Percentiles rank a stretch among this genome's conserved stretches.
These are phyloP conservation scores for Salpingus planirostris DNA, from an alignment of 2,888 invertebrate genomes.

Conservation along the genomic window DNA sequence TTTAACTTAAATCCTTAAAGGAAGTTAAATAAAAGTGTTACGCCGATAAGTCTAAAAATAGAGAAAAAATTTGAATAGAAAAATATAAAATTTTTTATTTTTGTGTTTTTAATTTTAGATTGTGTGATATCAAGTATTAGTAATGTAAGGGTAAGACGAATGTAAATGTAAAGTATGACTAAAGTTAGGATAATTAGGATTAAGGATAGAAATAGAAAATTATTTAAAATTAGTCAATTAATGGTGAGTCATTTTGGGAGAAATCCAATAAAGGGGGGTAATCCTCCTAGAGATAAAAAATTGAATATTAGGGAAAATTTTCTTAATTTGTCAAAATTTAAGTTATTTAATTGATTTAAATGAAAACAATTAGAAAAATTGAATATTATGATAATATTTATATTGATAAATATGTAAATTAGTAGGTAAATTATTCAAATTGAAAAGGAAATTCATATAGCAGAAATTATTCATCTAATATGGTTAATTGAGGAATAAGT, in stretches of 20 bases:
- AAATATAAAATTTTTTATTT: neutral
- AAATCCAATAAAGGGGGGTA: constrained; percentile 55
- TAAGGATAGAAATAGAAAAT: constrained; percentile 40
- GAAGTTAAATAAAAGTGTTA: neutral
- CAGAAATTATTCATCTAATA: constrained; percentile 43
- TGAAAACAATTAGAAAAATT: constrained; percentile 44
- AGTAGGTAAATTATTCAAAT: constrained; percentile 33
- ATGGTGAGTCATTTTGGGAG: constrained; percentile 53
- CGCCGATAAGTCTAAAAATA: constrained; percentile 7
- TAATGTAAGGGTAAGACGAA: constrained; percentile 45
- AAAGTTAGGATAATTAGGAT: constrained; percentile 47
- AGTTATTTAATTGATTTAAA: constrained; percentile 45
- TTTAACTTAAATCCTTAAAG: constrained; percentile 5
- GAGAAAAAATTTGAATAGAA: constrained; percentile 17
- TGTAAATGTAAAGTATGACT: constrained; percentile 49
- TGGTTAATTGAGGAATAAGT: constrained; percentile 57
- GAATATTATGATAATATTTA: constrained; percentile 43
- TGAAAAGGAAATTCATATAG: constrained; percentile 19
- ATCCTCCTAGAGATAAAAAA: constrained; percentile 49
- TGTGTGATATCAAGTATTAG: constrained; percentile 37
- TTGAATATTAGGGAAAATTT: constrained; percentile 48
- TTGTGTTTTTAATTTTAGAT: constrained; percentile 32
- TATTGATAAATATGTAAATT: constrained; percentile 43
- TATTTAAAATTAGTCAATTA: constrained; percentile 44
- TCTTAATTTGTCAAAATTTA: constrained; percentile 37